Percentiles rank a stretch among this genome's conserved stretches.
phyloP scores from a whole-genome alignment of 2,797 vertebrate genomes.

The Bradypus variegatus region DNA sequence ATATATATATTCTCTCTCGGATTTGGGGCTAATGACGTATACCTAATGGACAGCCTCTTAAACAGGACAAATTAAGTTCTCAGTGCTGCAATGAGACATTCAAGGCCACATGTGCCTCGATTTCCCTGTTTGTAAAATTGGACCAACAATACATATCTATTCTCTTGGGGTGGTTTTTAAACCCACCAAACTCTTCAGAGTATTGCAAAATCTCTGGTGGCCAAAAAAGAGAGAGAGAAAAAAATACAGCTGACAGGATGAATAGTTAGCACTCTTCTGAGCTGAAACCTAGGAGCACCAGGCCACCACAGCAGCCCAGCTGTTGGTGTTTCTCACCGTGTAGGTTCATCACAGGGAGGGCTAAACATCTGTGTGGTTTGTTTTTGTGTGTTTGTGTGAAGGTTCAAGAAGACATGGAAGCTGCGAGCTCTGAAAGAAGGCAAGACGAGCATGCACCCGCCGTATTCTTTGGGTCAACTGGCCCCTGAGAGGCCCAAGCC shows the following conservation, averaged over 20 bases:
- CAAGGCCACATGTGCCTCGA: background rate
- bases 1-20: background rate
- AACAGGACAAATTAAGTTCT: background rate
- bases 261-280: background rate
- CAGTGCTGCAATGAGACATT: background rate
- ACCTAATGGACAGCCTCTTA: background rate
- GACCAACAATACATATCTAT: background rate
- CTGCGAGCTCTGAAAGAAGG: background rate
- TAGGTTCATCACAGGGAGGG: background rate
- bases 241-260: background rate
- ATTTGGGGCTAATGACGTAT: background rate
- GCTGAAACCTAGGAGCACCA: background rate
- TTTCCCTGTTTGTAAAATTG: background rate
- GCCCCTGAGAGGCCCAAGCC: slow-evolving; percentile 18
- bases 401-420: slow-evolving; percentile 64
- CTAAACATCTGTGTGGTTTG: background rate
- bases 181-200: background rate
- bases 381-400: slow-evolving; percentile 42
- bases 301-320: background rate
- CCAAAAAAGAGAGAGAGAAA: background rate
- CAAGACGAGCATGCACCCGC: background rate
- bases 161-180: background rate
- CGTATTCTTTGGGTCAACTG: slow-evolving; percentile 51
- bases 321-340: background rate
- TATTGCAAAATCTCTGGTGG: background rate